Conservation (phyloP, 2,797 vertebrate species). For the Okamejei kenojei region DNA sequence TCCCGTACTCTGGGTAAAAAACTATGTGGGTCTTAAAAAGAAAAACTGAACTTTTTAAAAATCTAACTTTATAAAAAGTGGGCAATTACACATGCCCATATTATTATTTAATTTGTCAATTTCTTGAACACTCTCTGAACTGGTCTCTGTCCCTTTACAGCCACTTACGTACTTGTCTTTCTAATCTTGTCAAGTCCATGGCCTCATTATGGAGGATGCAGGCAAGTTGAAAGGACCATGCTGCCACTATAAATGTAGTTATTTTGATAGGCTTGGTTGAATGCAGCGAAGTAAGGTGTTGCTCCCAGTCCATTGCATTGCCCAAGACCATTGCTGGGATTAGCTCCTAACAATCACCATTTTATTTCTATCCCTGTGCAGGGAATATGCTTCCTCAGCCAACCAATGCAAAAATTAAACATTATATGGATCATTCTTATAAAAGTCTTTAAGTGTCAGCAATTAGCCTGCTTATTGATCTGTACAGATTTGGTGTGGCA, state of each 20-base stretch:
- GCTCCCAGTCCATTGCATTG: neutral
- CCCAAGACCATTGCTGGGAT: neutral
- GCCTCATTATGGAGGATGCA: too few relatives aligned
- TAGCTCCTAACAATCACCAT: neutral
- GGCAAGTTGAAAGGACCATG: neutral
- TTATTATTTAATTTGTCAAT: too few relatives aligned
- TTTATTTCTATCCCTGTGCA: neutral
- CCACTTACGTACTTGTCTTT: too few relatives aligned
- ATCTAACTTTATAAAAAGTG: too few relatives aligned
- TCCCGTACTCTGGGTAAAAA: too few relatives aligned
- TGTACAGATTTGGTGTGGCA: neutral
- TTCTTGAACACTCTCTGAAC: too few relatives aligned
- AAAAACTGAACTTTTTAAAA: too few relatives aligned
- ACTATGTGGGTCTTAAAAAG: too few relatives aligned
- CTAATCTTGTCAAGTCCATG: too few relatives aligned
- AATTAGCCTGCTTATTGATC: neutral
- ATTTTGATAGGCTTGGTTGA: neutral
- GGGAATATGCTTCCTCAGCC: neutral
- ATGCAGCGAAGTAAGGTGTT: neutral
- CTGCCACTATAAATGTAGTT: neutral
- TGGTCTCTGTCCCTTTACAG: too few relatives aligned
- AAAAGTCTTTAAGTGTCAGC: neutral
- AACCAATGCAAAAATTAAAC: neutral
- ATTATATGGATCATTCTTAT: neutral
- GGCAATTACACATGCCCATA: too few relatives aligned